Evolutionary conservation across 2,797 vertebrate genomes (phyloP), one percentile per base, ranked within the genome.

Genomic region (Pampus argenteus): DNA sequence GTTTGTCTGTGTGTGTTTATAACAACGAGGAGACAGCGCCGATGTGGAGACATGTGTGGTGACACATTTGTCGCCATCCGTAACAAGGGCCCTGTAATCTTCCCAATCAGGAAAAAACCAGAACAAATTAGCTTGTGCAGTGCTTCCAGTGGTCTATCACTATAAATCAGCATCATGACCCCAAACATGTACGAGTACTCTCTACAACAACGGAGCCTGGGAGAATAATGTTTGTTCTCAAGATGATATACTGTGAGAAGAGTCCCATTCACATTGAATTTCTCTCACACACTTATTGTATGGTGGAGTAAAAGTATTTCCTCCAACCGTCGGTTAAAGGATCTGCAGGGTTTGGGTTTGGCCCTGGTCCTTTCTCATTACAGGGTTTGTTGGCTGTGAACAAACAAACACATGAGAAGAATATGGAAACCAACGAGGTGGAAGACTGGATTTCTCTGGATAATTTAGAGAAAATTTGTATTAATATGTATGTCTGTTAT

Each of bases 161-260:
- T 29, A 51, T 83, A 88, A 93, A 91, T 92, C 84, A 84, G 36
- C 75, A 9, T 81, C 78, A 60, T 59, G 66, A 57, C 62, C 76
- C 56, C 17, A 10, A 77, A 65, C 68, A 54, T 75, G 63, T 66
- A 68, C 55, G n/a, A n/a, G n/a, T n/a, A n/a, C n/a, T n/a, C n/a
- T 51, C 38, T 74, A 61, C 77, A 82, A 87, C 83, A 86, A 89
- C 77, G 74, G 64, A 71, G 81, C 86, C 84, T 81, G 89, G 81
- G 86, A 90, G 87, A 88, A 80, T 85, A 84, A 79, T 54, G 83
- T 83, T 85, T 86, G 82, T 87, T 92, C 90, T 89, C 83, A 89
- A 80, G 84, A 85, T 91, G 91, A 94, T 91, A 81, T 88, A 93
- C 91, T 88, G 92, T 93, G 92, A 88, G 92, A 94, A 95, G 78